Evolutionary conservation across 2,888 invertebrate species (phyloP).

Genomic region (Erannis defoliaria): DNA sequence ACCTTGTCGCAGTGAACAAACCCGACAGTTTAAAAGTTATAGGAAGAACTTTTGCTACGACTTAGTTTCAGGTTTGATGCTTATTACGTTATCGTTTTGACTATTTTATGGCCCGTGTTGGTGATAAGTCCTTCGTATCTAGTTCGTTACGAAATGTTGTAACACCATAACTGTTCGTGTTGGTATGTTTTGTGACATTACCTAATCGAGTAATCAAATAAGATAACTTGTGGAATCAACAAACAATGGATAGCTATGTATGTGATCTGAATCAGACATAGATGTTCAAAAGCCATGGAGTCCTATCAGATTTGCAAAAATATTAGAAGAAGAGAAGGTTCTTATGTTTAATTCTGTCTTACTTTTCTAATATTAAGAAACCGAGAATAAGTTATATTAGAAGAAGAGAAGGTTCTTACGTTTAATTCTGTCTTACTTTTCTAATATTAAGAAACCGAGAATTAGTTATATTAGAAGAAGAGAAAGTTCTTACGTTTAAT

Average conservation of each 20-base stretch:
- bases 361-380: too few species aligned
- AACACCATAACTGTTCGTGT: conserved; percentile 13
- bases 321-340: too few species aligned
- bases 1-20: conserved; percentile 2
- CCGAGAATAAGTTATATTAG: too few species aligned
- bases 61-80: neutral
- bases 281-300: neutral
- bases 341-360: too few species aligned
- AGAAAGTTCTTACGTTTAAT: too few species aligned
- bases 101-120: neutral
- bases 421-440: too few species aligned
- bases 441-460: too few species aligned
- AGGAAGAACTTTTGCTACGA: neutral
- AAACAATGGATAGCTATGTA: conserved; percentile 11
- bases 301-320: too few species aligned
- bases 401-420: too few species aligned
- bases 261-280: neutral
- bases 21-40: neutral
- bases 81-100: conserved; percentile 10
- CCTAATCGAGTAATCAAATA: conserved; percentile 19
- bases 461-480: too few species aligned
- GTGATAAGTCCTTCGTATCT: conserved; percentile 1
- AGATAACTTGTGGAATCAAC: conserved; percentile 13
- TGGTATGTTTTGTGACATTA: conserved; percentile 12
- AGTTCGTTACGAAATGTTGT: conserved; percentile 17